Conservation (phyloP, 2,113 vertebrate species). For the Prunella fulvescens region DNA sequence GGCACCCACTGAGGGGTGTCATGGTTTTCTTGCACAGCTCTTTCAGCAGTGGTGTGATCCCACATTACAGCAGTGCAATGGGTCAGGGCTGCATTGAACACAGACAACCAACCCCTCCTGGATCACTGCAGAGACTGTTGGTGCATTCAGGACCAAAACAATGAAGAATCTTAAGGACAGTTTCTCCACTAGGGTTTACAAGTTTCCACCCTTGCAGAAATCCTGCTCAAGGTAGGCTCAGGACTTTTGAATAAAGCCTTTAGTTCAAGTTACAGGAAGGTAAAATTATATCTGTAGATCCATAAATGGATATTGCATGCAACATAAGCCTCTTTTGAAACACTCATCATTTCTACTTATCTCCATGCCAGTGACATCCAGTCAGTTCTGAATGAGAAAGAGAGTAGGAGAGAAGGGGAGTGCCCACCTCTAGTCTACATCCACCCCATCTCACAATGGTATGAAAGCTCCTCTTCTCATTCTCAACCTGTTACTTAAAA, state of each 20-base stretch:
- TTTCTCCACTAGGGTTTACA: background rate
- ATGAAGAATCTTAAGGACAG: background rate
- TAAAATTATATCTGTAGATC: background rate
- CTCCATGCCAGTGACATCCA: background rate
- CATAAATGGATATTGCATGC: background rate
- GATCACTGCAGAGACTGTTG: background rate
- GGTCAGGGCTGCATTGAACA: background rate
- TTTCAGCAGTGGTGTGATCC: background rate
- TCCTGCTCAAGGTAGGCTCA: background rate
- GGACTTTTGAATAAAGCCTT: background rate
- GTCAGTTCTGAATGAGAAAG: background rate
- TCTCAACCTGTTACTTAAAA: background rate
- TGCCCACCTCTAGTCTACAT: background rate
- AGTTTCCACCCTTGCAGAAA: background rate
- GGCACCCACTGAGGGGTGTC: background rate
- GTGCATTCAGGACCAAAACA: background rate
- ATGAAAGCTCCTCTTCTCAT: background rate
- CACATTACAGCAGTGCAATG: accelerated
- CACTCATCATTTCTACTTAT: background rate
- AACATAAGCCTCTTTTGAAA: background rate
- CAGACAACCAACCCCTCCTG: background rate
- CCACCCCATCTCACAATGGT: background rate
- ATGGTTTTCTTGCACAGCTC: background rate
- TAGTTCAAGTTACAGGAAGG: background rate
- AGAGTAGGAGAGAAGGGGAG: background rate